Conservation (phyloP, 92 coral and sea anemone species). For the Epizoanthus scotinus region DNA sequence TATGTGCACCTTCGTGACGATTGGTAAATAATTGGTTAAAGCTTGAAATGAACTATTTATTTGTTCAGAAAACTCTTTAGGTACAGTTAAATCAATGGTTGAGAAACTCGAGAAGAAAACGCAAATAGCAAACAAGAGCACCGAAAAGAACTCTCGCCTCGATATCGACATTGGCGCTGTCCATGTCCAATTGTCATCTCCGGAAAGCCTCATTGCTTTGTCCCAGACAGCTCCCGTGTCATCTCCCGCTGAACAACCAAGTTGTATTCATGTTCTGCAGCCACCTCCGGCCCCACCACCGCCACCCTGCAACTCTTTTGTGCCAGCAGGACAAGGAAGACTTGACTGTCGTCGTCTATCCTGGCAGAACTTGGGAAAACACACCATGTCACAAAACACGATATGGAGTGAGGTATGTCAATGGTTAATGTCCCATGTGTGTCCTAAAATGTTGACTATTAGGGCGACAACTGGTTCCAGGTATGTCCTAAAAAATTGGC, state of each 20-base stretch:
- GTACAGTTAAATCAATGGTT: slow-evolving; percentile 27
- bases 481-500: no score
- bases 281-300: slow-evolving; percentile 63
- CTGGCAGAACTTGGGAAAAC: slow-evolving; percentile 71
- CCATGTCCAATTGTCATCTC: no score
- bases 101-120: slow-evolving; percentile 23
- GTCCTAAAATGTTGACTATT: no score
- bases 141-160: slow-evolving; percentile 2
- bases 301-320: slow-evolving; percentile 69
- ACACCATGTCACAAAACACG: slow-evolving; percentile 48
- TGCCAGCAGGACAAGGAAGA: slow-evolving; percentile 36
- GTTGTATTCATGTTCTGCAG: background rate
- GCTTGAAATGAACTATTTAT: background rate
- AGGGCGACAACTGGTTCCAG: no score
- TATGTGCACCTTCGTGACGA: background rate
- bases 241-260: background rate
- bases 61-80: background rate
- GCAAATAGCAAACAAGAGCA: background rate
- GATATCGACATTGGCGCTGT: no score
- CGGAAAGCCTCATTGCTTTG: no score
- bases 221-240: background rate
- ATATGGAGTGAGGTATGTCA: slow-evolving; percentile 77
- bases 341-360: slow-evolving; percentile 68
- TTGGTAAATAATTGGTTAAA: background rate
- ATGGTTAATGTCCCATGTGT: no score